Evolutionary conservation across 2,113 vertebrate species (phyloP).

Genomic region (Tetraodon nigroviridis): DNA sequence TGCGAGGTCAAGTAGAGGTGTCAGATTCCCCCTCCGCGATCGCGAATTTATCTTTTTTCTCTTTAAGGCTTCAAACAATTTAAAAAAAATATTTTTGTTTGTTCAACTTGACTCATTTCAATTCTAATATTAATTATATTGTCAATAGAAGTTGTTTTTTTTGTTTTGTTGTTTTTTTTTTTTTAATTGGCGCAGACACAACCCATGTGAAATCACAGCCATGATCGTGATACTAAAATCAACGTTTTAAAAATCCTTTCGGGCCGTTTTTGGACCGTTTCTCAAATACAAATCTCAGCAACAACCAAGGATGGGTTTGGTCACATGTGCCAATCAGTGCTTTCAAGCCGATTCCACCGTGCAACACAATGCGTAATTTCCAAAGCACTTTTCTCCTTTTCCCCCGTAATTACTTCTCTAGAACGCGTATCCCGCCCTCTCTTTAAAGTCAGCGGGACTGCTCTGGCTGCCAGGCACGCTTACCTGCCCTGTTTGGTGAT

Average conservation of each 20-base stretch:
- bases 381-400: background rate
- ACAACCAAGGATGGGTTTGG: background rate
- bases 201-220: no score
- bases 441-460: background rate
- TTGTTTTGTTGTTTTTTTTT: no score
- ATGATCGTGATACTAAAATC: no score
- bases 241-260: background rate
- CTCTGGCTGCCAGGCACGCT: slow-evolving; percentile 48
- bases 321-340: background rate
- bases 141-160: background rate
- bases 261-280: background rate
- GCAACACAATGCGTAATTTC: background rate
- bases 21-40: slow-evolving; percentile 24
- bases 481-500: slow-evolving; percentile 97
- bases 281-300: no score
- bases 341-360: background rate
- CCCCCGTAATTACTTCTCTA: background rate
- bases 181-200: no score
- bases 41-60: slow-evolving; percentile 10
- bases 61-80: background rate
- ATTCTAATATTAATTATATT: background rate
- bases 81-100: background rate
- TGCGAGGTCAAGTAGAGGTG: slow-evolving; percentile 26
- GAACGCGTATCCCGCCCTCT: background rate
- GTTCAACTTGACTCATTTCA: background rate